These are phyloP conservation scores for Caenorhabditis imperialis DNA, from an alignment of 2,888 invertebrate genomes.

Conservation along the genomic window DNA sequence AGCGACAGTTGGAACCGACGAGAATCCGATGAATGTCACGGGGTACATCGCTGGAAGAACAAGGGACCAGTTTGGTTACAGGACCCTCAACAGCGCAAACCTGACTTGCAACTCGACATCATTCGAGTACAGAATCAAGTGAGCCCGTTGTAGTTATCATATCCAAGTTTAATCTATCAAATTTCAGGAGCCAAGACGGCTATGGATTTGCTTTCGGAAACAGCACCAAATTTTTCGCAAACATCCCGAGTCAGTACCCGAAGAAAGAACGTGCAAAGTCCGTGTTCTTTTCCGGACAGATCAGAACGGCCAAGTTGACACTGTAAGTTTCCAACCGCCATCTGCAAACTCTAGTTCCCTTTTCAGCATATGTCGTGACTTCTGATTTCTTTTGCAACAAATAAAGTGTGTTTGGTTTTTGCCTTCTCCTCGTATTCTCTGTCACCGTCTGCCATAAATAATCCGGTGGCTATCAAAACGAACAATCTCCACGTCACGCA, in stretches of 20 bases:
- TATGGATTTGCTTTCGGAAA: slow-evolving; percentile 29
- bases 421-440: slow-evolving; percentile 34
- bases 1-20: slow-evolving; percentile 2
- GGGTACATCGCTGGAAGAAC: neutral
- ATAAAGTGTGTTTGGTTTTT: slow-evolving; percentile 52
- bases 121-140: no score
- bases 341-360: slow-evolving; percentile 1
- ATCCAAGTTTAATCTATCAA: slow-evolving; percentile 8
- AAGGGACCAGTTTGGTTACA: neutral
- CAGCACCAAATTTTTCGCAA: neutral
- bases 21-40: slow-evolving; percentile 4
- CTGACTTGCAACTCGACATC: no score
- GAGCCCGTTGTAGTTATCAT: no score
- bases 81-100: neutral
- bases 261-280: slow-evolving; percentile 11
- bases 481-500: no score
- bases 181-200: slow-evolving; percentile 32
- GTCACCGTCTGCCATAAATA: slow-evolving; percentile 28
- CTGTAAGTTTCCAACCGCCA: slow-evolving; percentile 15
- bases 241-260: slow-evolving; percentile 4
- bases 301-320: slow-evolving; percentile 34
- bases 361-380: slow-evolving; percentile 31
- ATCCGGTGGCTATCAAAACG: no score
- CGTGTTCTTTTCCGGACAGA: slow-evolving; percentile 33
- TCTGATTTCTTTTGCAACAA: slow-evolving; percentile 25